phyloP scores from a whole-genome alignment of 1,140 invertebrate species.

The Drosophila orosa region DNA sequence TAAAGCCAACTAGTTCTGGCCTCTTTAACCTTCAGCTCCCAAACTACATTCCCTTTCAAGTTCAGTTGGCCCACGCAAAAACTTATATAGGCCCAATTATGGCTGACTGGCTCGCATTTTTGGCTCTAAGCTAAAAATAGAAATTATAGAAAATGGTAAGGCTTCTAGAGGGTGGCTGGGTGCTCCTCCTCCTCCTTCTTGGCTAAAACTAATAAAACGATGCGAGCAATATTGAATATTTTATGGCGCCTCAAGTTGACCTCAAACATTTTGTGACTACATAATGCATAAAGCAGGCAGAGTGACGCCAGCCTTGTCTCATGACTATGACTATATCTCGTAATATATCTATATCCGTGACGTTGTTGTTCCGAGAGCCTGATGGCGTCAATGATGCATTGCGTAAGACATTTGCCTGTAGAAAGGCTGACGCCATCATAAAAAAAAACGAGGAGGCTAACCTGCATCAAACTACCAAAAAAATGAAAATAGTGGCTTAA shows the following conservation, averaged over 20 bases:
- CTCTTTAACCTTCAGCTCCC: constrained; percentile 10
- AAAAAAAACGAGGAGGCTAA: constrained; percentile 3
- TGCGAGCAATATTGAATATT: constrained; percentile 50
- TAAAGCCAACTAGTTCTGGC: background rate
- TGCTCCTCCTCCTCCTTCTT: too few relatives aligned
- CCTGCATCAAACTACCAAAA: constrained; percentile 33
- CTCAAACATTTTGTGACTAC: constrained; percentile 46
- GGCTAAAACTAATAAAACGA: constrained; percentile 50
- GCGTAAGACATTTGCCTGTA: constrained; percentile 32
- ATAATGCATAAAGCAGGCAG: constrained; percentile 42
- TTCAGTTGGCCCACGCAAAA: constrained; percentile 34
- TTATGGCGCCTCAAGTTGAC: constrained; percentile 51
- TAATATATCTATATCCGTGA: constrained; percentile 28
- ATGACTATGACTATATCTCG: constrained; percentile 15
- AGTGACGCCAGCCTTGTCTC: constrained; percentile 55
- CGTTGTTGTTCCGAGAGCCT: constrained; percentile 16
- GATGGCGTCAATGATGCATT: constrained; percentile 56
- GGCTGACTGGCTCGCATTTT: constrained; percentile 27
- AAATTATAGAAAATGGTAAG: constrained; percentile 38
- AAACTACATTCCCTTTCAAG: constrained; percentile 32
- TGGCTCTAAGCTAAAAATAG: constrained; percentile 60
- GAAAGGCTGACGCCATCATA: constrained; percentile 47
- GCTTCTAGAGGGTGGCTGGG: background rate
- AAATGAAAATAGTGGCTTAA: background rate
- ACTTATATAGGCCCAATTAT: constrained; percentile 41